Percentiles rank a stretch among this genome's conserved stretches.
These are phyloP conservation scores for Drosophila grimshawi DNA, from an alignment of 1,140 invertebrate genomes.

Conservation along the genomic window DNA sequence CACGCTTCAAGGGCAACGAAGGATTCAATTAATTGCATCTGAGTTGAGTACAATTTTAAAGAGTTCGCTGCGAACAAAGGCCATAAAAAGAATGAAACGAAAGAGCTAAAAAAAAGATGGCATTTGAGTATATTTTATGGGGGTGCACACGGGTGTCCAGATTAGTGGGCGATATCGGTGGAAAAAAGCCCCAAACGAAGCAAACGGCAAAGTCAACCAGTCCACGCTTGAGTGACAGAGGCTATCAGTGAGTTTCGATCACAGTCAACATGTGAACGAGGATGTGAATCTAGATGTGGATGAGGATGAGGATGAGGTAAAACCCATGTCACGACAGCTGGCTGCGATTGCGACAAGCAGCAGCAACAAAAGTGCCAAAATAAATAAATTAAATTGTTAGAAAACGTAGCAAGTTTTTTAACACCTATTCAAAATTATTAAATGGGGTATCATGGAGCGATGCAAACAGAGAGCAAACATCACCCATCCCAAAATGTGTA, in stretches of 20 bases:
- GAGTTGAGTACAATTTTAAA: constrained; percentile 5
- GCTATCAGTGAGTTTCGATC: constrained; percentile 79
- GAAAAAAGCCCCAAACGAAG: constrained; percentile 24
- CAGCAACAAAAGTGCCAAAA: constrained; percentile 68
- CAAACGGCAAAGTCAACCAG: constrained; percentile 34
- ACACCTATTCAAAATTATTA: too few species aligned
- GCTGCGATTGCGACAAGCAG: constrained; percentile 49
- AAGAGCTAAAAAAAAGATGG: neutral
- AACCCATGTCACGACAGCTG: constrained; percentile 73
- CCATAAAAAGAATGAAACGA: neutral
- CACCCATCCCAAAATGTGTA: too few species aligned
- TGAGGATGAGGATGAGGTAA: neutral
- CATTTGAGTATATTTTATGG: constrained; percentile 8
- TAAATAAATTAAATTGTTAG: constrained; percentile 80
- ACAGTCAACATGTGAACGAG: constrained; percentile 15
- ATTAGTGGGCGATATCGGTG: constrained; percentile 38
- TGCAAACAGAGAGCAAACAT: too few species aligned
- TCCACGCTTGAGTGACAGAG: constrained; percentile 70
- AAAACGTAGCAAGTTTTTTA: constrained; percentile 63
- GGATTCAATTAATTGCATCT: neutral
- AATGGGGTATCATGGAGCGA: too few species aligned
- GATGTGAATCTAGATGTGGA: constrained; percentile 10
- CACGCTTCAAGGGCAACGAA: too few species aligned
- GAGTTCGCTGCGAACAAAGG: neutral
- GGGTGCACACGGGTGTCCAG: constrained; percentile 17